phyloP scores from a whole-genome alignment of 2,797 vertebrate species.

The Typhlichthys eigenmanni region DNA sequence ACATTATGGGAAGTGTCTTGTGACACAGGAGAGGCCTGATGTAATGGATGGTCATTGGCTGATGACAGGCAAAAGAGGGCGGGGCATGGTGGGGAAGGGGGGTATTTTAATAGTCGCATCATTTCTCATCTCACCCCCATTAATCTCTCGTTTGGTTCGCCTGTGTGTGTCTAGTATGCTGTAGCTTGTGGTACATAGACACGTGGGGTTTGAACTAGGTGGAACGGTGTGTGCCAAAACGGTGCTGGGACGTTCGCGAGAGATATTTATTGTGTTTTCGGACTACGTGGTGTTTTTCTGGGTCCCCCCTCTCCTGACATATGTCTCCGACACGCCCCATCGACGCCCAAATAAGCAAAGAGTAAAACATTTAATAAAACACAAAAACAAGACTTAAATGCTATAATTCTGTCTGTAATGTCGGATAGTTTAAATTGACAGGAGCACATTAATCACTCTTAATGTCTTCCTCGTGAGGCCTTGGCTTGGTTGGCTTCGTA shows the following conservation, averaged over 20 bases:
- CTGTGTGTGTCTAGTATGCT: constrained; percentile 33
- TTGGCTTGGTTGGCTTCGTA: constrained; percentile 38
- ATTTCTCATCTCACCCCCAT: constrained; percentile 63
- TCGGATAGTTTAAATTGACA: constrained; percentile 4
- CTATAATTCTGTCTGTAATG: constrained; percentile 13
- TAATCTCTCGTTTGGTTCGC: constrained; percentile 42
- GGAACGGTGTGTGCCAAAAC: constrained; percentile 26
- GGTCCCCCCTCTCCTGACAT: constrained; percentile 42
- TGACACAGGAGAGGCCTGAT: constrained; percentile 71
- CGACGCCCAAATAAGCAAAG: constrained; percentile 7
- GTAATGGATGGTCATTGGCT: constrained; percentile 54
- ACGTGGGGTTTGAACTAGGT: constrained; percentile 38
- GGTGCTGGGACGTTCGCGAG: constrained; percentile 6
- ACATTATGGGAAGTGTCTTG: constrained; percentile 71
- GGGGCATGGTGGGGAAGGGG: constrained; percentile 55
- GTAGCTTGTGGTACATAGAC: constrained; percentile 32
- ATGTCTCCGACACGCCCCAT: constrained; percentile 18
- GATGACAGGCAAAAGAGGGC: constrained; percentile 43
- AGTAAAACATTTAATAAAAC: not conserved
- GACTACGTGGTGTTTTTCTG: constrained; percentile 21
- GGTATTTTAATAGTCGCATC: constrained; percentile 45
- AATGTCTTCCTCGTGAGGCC: constrained; percentile 35
- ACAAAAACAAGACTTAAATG: not conserved
- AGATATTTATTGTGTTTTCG: constrained; percentile 7
- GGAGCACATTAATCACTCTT: constrained; percentile 11